phyloP scores from a whole-genome alignment of 1,140 invertebrate species.

The Tigriopus japonicus region DNA sequence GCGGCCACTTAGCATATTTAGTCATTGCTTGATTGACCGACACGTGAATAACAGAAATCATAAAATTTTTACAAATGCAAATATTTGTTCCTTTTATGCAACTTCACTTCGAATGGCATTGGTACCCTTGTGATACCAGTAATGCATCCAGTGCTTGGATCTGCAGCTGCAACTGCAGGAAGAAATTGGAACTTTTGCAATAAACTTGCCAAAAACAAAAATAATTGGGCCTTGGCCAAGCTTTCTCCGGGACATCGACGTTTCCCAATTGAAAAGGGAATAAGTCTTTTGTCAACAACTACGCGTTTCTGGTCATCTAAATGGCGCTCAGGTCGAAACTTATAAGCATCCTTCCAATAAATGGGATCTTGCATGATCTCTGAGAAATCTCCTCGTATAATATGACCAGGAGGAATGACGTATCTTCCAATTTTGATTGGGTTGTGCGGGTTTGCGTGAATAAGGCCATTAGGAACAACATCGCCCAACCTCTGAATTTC shows the following conservation, averaged over 20 bases:
- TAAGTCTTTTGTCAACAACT: slow-evolving; percentile 36
- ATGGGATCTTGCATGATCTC: neutral
- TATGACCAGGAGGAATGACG: slow-evolving; percentile 35
- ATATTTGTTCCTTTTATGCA: too few species aligned
- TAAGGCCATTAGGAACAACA: slow-evolving; percentile 7
- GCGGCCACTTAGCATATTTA: too few species aligned
- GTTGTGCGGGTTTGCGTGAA: slow-evolving; percentile 20
- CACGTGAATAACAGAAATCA: too few species aligned
- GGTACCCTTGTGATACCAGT: too few species aligned
- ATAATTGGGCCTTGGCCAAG: slow-evolving; percentile 73
- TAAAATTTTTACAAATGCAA: too few species aligned
- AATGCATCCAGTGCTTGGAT: too few species aligned
- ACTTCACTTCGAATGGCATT: too few species aligned
- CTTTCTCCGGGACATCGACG: slow-evolving; percentile 82
- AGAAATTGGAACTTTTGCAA: neutral
- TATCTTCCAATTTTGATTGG: slow-evolving; percentile 23
- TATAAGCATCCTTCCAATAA: slow-evolving; percentile 39
- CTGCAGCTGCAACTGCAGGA: too few species aligned
- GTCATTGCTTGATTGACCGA: too few species aligned
- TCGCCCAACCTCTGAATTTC: slow-evolving; percentile 43
- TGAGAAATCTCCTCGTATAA: slow-evolving; percentile 27
- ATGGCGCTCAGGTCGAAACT: slow-evolving; percentile 51
- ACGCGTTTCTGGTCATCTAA: slow-evolving; percentile 40
- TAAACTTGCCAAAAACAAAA: slow-evolving; percentile 66
- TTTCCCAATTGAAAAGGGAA: slow-evolving; percentile 49